phyloP scores from a whole-genome alignment of 1,140 invertebrate genomes.

The Drosophila punjabiensis region DNA sequence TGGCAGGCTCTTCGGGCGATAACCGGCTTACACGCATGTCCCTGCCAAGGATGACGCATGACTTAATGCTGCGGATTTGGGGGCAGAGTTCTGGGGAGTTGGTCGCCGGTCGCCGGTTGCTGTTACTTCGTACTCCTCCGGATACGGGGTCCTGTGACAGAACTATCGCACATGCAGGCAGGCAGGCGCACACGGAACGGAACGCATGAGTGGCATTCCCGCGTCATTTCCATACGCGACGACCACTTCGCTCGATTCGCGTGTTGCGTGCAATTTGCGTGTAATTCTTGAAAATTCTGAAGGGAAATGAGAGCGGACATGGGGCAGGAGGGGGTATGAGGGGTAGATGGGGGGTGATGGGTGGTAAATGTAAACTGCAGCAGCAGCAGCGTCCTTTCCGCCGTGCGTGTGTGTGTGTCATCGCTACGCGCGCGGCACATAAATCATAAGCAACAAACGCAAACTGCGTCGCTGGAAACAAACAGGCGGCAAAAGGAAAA shows the following conservation, averaged over 20 bases:
- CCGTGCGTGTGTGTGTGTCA: constrained; percentile 61
- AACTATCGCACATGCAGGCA: constrained; percentile 67
- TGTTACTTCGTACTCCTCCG: constrained; percentile 6
- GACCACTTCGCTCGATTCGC: constrained; percentile 57
- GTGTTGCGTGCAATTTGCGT: constrained; percentile 83
- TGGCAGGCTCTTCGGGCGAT: constrained; percentile 45
- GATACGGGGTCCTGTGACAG: constrained; percentile 57
- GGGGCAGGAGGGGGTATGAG: neutral
- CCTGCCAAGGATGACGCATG: constrained; percentile 72
- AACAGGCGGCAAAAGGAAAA: constrained; percentile 19
- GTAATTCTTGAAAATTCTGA: constrained; percentile 63
- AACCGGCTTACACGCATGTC: constrained; percentile 71
- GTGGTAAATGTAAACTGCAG: constrained; percentile 32
- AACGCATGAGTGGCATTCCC: constrained; percentile 76
- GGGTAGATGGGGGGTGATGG: neutral
- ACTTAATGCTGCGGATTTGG: constrained; percentile 60
- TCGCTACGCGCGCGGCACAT: constrained; percentile 73
- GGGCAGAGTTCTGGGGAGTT: neutral
- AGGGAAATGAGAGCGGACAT: constrained; percentile 16
- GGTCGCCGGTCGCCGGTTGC: neutral
- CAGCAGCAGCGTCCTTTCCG: constrained; percentile 25
- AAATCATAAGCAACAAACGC: constrained; percentile 76
- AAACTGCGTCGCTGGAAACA: constrained; percentile 69
- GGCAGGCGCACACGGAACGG: constrained; percentile 42
- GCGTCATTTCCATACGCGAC: constrained; percentile 74